These are phyloP conservation scores for Temnothorax curvispinosus DNA, from an alignment of 1,140 invertebrate genomes.

Conservation along the genomic window DNA sequence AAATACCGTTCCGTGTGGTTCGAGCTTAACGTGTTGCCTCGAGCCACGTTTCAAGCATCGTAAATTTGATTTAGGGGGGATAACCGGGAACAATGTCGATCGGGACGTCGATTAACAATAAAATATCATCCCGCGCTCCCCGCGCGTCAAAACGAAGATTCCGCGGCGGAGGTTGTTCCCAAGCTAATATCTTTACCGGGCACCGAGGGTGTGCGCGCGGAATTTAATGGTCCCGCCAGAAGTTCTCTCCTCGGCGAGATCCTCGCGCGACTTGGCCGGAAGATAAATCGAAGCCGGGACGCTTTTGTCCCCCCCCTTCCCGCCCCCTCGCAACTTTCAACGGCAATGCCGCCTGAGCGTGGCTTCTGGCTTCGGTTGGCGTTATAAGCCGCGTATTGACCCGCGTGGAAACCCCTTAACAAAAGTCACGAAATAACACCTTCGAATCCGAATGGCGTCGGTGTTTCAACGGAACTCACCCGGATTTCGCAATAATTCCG, in stretches of 20 bases:
- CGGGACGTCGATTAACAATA: slow-evolving; percentile 49
- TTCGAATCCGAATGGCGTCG: neutral
- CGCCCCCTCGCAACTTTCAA: slow-evolving; percentile 34
- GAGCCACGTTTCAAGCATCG: slow-evolving; percentile 10
- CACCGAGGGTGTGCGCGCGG: neutral
- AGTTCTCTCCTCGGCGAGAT: slow-evolving; percentile 63
- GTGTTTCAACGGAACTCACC: neutral
- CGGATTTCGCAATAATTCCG: neutral
- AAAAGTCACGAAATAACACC: slow-evolving; percentile 4
- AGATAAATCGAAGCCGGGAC: slow-evolving; percentile 67
- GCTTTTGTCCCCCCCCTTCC: slow-evolving; percentile 55
- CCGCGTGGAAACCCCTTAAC: slow-evolving; percentile 12
- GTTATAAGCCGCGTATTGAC: slow-evolving; percentile 41
- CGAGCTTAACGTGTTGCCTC: slow-evolving; percentile 19
- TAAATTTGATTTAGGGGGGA: slow-evolving; percentile 58
- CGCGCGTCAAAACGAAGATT: slow-evolving; percentile 50
- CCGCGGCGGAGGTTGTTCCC: slow-evolving; percentile 22
- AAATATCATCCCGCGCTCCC: slow-evolving; percentile 33
- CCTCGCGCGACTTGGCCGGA: slow-evolving; percentile 49
- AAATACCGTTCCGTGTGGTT: neutral
- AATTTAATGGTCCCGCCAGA: slow-evolving; percentile 66
- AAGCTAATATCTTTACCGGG: slow-evolving; percentile 46
- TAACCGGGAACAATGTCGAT: slow-evolving; percentile 41
- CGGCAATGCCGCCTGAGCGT: slow-evolving; percentile 14
- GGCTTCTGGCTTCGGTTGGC: slow-evolving; percentile 16